Evolutionary conservation across 2,888 invertebrate species (phyloP).

Genomic region (Argynnis bischoffii): DNA sequence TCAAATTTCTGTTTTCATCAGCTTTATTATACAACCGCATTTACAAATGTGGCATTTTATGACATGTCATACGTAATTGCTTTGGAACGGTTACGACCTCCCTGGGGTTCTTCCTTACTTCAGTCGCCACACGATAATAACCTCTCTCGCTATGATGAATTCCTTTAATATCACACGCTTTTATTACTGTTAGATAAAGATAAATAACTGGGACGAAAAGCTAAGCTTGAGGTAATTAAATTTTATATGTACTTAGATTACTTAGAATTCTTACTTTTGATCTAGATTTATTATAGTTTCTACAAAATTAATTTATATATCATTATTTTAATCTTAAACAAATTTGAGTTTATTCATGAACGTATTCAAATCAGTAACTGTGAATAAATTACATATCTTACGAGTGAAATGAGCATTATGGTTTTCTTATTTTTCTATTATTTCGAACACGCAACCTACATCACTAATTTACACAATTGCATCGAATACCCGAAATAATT

Average conservation of each 20-base stretch:
- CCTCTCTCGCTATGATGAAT: slow-evolving; percentile 48
- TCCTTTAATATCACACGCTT: slow-evolving; percentile 49
- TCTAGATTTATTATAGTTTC: neutral
- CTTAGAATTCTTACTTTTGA: no score
- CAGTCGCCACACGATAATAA: slow-evolving; percentile 55
- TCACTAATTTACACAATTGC: slow-evolving; percentile 1
- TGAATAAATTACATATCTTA: no score
- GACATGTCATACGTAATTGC: slow-evolving; percentile 75
- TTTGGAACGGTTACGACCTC: slow-evolving; percentile 59
- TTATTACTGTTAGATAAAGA: slow-evolving; percentile 46
- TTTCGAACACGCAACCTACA: slow-evolving; percentile 1
- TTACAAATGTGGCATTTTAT: slow-evolving; percentile 60
- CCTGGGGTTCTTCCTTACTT: slow-evolving; percentile 48
- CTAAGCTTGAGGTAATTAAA: slow-evolving; percentile 30
- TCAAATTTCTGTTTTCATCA: slow-evolving; percentile 34
- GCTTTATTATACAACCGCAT: slow-evolving; percentile 32
- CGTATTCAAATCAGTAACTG: no score
- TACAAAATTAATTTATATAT: no score
- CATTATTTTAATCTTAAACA: no score
- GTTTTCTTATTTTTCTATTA: neutral
- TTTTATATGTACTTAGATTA: neutral
- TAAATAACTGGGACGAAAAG: slow-evolving; percentile 40
- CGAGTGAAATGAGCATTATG: no score
- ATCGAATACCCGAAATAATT: slow-evolving; percentile 34
- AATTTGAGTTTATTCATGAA: no score